Percentiles rank a stretch among this genome's conserved stretches.
Evolutionary conservation across 1,140 invertebrate species (phyloP).

Genomic region (Apolygus lucorum): DNA sequence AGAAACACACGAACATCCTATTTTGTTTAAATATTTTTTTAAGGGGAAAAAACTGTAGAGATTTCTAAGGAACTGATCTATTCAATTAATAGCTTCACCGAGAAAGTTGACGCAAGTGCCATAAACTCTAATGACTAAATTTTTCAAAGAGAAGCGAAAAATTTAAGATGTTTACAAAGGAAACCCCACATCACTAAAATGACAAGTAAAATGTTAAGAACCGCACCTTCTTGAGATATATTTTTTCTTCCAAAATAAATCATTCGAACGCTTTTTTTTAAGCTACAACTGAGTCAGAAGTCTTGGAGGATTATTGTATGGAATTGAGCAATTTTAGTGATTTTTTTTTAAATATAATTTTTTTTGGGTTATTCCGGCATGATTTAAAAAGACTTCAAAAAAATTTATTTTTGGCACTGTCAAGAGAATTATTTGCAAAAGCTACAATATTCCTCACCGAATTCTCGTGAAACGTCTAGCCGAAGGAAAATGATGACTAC

Average conservation of each 20-base stretch:
- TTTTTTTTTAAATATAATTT: constrained; percentile 13
- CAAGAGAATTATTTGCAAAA: neutral
- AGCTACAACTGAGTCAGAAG: constrained; percentile 6
- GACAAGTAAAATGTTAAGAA: too few relatives aligned
- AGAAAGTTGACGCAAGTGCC: neutral
- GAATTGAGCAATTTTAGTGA: constrained; percentile 29
- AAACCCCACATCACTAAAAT: neutral
- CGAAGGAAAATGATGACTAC: neutral
- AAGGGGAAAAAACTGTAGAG: neutral
- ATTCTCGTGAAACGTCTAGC: neutral
- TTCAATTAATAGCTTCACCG: neutral
- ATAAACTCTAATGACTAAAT: constrained; percentile 13
- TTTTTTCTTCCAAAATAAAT: constrained; percentile 15
- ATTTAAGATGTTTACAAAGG: neutral
- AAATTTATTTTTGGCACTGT: constrained; percentile 28
- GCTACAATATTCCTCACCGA: neutral
- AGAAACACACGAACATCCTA: constrained; percentile 22
- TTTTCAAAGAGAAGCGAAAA: neutral
- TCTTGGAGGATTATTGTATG: constrained; percentile 30
- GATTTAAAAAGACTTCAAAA: constrained; percentile 23
- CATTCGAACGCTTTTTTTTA: neutral
- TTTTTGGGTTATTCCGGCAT: constrained; percentile 26
- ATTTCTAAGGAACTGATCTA: neutral
- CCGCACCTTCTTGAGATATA: too few relatives aligned
- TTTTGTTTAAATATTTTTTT: neutral